Evolutionary conservation across 2,888 invertebrate genomes (phyloP).

Genomic region (Sisyra terminalis): DNA sequence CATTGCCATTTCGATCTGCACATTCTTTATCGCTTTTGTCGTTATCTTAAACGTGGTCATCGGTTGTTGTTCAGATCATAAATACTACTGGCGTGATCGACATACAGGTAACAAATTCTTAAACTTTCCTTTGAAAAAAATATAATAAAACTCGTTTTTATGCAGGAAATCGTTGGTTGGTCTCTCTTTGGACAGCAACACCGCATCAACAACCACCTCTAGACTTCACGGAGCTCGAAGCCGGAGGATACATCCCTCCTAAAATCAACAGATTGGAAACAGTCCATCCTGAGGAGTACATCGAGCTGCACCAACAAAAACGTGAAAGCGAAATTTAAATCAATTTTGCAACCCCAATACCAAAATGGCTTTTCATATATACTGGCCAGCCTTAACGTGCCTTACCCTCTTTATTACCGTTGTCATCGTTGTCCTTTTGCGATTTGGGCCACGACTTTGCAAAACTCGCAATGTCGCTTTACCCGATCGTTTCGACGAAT

Average conservation of each 20-base stretch:
- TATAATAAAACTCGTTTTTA: background rate
- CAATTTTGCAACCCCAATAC: constrained; percentile 11
- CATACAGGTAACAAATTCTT: constrained; percentile 46
- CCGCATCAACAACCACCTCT: constrained; percentile 70
- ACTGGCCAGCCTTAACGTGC: constrained; percentile 62
- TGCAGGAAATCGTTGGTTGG: constrained; percentile 67
- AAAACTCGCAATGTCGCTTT: constrained; percentile 50
- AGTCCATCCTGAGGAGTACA: constrained; percentile 16
- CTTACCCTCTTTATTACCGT: constrained; percentile 54
- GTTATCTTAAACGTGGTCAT: constrained; percentile 61
- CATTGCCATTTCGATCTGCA: constrained; percentile 61
- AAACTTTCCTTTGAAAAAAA: background rate
- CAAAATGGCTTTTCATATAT: constrained; percentile 49
- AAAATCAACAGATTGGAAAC: constrained; percentile 13
- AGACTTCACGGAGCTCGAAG: constrained; percentile 58
- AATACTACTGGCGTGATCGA: constrained; percentile 65
- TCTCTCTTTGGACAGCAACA: constrained; percentile 69
- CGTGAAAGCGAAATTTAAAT: constrained; percentile 64
- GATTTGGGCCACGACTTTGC: constrained; percentile 57
- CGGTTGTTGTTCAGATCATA: constrained; percentile 67
- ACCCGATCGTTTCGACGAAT: constrained; percentile 30
- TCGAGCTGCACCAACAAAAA: constrained; percentile 35
- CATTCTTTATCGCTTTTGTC: constrained; percentile 49
- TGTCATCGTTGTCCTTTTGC: constrained; percentile 57
- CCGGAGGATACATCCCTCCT: constrained; percentile 30